These are phyloP conservation scores for Merodon equestris DNA, from an alignment of 2,888 invertebrate genomes.

Conservation along the genomic window DNA sequence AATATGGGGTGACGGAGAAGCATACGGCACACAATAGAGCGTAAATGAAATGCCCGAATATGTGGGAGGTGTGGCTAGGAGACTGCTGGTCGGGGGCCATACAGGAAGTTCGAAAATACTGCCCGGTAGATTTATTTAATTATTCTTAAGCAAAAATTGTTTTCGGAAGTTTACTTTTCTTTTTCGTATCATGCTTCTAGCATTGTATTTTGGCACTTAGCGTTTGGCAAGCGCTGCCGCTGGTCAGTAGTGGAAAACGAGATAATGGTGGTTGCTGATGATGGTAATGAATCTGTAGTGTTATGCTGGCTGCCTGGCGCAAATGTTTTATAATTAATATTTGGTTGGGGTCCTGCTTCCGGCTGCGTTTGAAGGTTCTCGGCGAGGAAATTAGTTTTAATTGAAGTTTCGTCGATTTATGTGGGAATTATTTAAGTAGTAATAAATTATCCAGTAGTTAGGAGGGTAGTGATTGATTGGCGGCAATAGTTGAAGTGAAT, in stretches of 20 bases:
- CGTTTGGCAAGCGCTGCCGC: background rate
- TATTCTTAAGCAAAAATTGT: conserved; percentile 47
- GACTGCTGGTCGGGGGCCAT: conserved; percentile 24
- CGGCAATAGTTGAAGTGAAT: too few species aligned
- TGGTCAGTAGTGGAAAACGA: background rate
- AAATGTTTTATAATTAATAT: conserved; percentile 36
- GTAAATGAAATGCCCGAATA: conserved; percentile 30
- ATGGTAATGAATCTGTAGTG: background rate
- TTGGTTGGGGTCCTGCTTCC: conserved; percentile 18
- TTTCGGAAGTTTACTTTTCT: conserved; percentile 20
- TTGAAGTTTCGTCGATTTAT: conserved; percentile 51
- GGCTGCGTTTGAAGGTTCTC: background rate
- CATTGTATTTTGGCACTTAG: too few species aligned
- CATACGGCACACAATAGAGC: conserved; percentile 19
- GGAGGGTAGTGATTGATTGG: conserved; percentile 43
- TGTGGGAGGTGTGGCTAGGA: conserved; percentile 1
- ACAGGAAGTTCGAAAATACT: conserved; percentile 9
- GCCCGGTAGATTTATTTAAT: conserved; percentile 36
- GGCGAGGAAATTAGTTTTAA: conserved; percentile 48
- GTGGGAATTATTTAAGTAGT: conserved; percentile 47
- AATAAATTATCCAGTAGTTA: conserved; percentile 52
- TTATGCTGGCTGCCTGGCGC: background rate
- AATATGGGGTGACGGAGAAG: background rate
- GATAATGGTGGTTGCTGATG: conserved; percentile 15
- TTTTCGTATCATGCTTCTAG: background rate